A percentile compares a stretch with the other conserved stretches of the same genome.
phyloP scores from a whole-genome alignment of 2,888 invertebrate genomes.

The Drosophila diplacantha region DNA sequence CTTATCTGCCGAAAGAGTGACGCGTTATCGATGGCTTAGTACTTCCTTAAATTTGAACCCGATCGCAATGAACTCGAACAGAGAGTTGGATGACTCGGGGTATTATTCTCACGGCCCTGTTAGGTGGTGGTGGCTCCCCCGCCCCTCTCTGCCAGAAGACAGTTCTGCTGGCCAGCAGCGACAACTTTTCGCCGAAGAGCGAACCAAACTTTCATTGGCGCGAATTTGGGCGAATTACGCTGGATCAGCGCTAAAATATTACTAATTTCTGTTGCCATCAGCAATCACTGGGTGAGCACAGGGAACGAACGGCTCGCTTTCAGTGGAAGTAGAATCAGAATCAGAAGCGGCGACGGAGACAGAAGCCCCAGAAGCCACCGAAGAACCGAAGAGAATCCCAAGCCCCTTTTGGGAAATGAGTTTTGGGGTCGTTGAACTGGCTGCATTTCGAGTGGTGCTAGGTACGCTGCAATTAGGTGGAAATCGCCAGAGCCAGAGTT shows the following conservation, averaged over 20 bases:
- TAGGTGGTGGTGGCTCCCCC: constrained; percentile 8
- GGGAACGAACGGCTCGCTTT: constrained; percentile 41
- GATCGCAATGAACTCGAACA: constrained; percentile 56
- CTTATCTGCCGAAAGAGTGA: constrained; percentile 26
- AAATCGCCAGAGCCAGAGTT: constrained; percentile 2
- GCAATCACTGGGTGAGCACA: constrained; percentile 23
- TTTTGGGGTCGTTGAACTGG: constrained; percentile 48
- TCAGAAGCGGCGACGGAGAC: constrained; percentile 1
- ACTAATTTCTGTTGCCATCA: constrained; percentile 53
- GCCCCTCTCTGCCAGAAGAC: constrained; percentile 28
- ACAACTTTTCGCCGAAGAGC: constrained; percentile 55
- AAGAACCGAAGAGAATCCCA: constrained; percentile 32
- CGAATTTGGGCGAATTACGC: constrained; percentile 35
- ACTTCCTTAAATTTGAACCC: constrained; percentile 68
- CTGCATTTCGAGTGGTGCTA: constrained; percentile 45
- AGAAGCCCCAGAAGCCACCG: constrained; percentile 16
- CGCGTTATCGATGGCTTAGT: constrained; percentile 44
- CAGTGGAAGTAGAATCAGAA: constrained; percentile 49
- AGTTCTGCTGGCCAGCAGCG: constrained; percentile 38
- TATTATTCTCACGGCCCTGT: constrained; percentile 60
- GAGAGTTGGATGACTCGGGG: constrained; percentile 47
- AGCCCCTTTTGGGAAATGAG: constrained; percentile 37
- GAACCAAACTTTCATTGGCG: constrained; percentile 56
- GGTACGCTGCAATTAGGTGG: constrained; percentile 46
- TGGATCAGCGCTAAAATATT: constrained; percentile 52